Evolutionary conservation across 2,113 vertebrate genomes (phyloP), one percentile per base, ranked within the genome.

Genomic region (Toxotes jaculatrix): DNA sequence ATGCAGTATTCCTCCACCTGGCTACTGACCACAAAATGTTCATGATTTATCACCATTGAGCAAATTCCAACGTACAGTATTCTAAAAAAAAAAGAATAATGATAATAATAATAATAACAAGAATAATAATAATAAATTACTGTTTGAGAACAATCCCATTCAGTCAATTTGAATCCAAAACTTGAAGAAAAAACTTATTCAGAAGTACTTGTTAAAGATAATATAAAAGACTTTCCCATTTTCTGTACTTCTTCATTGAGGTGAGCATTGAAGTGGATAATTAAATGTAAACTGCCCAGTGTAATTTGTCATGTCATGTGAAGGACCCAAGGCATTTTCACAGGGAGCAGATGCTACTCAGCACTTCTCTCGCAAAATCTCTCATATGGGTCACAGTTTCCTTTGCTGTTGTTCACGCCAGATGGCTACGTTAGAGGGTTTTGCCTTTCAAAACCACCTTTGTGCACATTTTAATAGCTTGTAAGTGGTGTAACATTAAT

Each of bases 261-360:
- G 84, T 83, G 83, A 85, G 88, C 90, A 90, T 75, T 92, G 91
- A 82, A 90, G 91, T 93, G 91, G 89, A 93, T 94, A 95, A 95
- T 95, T 94, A 95, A 95, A 95, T 93, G 92, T 95, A 93, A 94
- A 95, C 92, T 91, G 90, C 89, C 92, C 89, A 83, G 83, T 91
- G 91, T 94, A 94, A 95, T 95, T 95, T 93, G 93, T 95, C 93
- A 93, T 93, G 93, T 94, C 93, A 92, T 87, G 86, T 84, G 91
- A 92, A 91, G 89, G 91, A 93, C 93, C 93, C 91, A 91, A 89
- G 92, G 94, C 91, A 68, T 92, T 91, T 91, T 92, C 88, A 78
- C 89, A 89, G 90, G 4, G 60, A 94, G 89, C 94, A 95, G 94
- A 95, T 95, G 94, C 94, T 95, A 89, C 94, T 95, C 93, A 92